Evolutionary conservation across 2,888 invertebrate species (phyloP), one percentile per base, ranked within the genome.

Genomic region (Tinea trinotella): DNA sequence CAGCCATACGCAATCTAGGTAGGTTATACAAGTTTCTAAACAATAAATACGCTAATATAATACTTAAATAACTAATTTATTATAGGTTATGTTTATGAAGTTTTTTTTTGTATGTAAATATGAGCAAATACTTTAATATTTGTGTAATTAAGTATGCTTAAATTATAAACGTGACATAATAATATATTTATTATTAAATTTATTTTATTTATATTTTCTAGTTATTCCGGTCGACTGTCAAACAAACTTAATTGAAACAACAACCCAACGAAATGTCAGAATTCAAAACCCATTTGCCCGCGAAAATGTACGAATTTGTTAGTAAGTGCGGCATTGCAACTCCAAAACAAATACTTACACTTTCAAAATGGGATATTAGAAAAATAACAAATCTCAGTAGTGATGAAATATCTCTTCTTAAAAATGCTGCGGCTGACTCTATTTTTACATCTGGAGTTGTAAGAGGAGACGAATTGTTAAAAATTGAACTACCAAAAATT

Each of bases 281-380:
- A 19, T 46, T 19, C 17, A 6, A 46, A 19, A 46, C 46, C 19
- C 19, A 3, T 46, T 54, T 83, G 59, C 77, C 79, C 13, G 54
- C 65, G 12, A 70, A 69, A 58, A 60, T 81, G 57, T 74, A 62
- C 55, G 78, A 79, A 56, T 58, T 61, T 13, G 56, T 76, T 40
- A 77, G 78, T 17, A 71, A 68, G 63, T 75, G 70, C 20, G 74
- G 74, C 44, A 68, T 85, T 56, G 64, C 64, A 54, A 78, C 79
- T 18, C 34, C 64, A 5, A 75, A 70, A 63, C 70, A 78, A 67
- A 68, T 86, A 52, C 58, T 81, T 10, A 59, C 63, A 36, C 63
- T 73, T 34, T 78, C 81, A 19, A 57, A 66, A 13, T 74, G 71
- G 69, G 80, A 83, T 58, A 69, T 87, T 19, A 74, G 74, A 64